Base-by-base conservation (phyloP, 2,797 vertebrate species). In the Epinephelus malabaricus region DNA sequence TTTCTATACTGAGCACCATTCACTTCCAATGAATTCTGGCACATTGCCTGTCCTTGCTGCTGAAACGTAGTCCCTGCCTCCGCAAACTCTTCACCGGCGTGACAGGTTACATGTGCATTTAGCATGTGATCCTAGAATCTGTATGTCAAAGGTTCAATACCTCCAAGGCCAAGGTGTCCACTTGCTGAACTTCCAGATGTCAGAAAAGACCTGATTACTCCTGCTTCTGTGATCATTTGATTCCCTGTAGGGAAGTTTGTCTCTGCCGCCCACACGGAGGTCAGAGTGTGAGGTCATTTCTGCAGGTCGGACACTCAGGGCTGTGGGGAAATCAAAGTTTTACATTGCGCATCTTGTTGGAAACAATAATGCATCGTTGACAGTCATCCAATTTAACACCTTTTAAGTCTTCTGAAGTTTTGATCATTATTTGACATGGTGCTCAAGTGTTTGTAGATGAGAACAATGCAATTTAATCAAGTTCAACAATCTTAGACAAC, bases 401-500 rank as follows among this genome's bases (percentile, higher is more conserved):
- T 63, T 21, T n/a, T n/a, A 51, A 50, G 21, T 73, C 47, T 72
- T 74, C 54, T 50, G 66, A 69, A 15, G 67, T 81, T 85, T 73
- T 9, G 23, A 78, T 78, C 45, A 73, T 85, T 76, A 83, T 83
- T 89, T 86, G 58, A 83, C 46, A 73, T 63, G 81, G 83, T 83
- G 83, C 83, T 89, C 71, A 67, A 81, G 65, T 78, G 61, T 87
- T 84, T 85, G 62, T 70, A 51, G 51, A 81, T 43, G 69, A 78
- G 49, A n/a, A 50, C 78, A 76, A 88, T 86, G 75, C 72, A 75
- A 63, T 75, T 80, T 61, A 80, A 83, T 85, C 71, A 82, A 76
- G 67, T 87, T 83, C 59, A 84, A 85, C 77, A 91, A 82, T 91
- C 76, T 70, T 74, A 71, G 63, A 84, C 66, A 88, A 87, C 84